Conservation (phyloP, 2,888 invertebrate species). For the Chromoteleia sp. region DNA sequence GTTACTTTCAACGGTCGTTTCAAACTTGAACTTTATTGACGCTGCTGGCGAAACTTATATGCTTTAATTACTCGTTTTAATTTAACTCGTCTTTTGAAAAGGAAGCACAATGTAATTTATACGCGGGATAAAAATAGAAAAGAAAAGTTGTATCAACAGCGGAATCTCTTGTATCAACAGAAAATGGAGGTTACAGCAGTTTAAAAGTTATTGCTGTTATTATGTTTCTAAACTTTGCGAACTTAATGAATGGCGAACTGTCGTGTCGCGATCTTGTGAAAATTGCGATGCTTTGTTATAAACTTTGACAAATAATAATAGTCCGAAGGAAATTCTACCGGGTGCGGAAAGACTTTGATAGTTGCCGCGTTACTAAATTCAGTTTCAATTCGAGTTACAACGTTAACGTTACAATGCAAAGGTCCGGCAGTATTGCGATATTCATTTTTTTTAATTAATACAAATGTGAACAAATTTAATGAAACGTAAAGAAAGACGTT, state of each 20-base stretch:
- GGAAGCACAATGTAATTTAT: neutral
- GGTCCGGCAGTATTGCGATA: too few relatives aligned
- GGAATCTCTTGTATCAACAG: neutral
- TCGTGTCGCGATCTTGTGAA: conserved; percentile 6
- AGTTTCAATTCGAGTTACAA: too few relatives aligned
- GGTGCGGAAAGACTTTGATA: too few relatives aligned
- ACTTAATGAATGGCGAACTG: conserved; percentile 5
- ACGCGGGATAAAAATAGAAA: neutral
- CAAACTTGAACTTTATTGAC: conserved; percentile 1
- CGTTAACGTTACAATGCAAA: too few relatives aligned
- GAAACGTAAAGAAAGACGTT: too few relatives aligned
- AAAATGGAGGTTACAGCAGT: conserved; percentile 21
- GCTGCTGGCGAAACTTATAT: neutral
- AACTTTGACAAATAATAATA: conserved; percentile 10
- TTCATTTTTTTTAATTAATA: too few relatives aligned
- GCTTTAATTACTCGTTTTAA: conserved; percentile 10
- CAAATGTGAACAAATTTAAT: too few relatives aligned
- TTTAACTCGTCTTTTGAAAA: neutral
- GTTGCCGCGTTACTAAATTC: too few relatives aligned
- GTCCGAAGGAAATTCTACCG: neutral
- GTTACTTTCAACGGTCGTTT: conserved; percentile 9
- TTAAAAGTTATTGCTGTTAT: conserved; percentile 12
- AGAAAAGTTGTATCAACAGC: neutral
- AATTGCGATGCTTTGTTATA: neutral
- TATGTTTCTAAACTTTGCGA: neutral